A percentile compares a stretch with the other conserved stretches of the same genome.
Evolutionary conservation across 2,888 invertebrate genomes (phyloP).

Genomic region (Scaptomyza reducta): DNA sequence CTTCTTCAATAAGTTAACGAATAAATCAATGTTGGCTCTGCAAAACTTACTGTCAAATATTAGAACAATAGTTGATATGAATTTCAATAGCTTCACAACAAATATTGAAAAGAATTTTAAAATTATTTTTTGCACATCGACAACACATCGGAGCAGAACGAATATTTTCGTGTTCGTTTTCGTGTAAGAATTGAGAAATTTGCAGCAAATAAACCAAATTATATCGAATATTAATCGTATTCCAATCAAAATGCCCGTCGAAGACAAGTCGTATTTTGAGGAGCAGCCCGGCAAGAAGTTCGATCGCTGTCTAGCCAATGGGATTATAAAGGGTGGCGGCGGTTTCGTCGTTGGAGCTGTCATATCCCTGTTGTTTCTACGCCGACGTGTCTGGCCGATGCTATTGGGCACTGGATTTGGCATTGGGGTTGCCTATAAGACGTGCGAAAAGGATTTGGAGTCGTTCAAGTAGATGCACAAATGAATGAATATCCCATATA

Average conservation of each 20-base stretch:
- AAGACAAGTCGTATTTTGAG: constrained; percentile 49
- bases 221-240: background rate
- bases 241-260: constrained; percentile 31
- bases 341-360: constrained; percentile 71
- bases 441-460: constrained; percentile 64
- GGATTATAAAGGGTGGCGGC: constrained; percentile 66
- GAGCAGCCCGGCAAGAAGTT: constrained; percentile 60
- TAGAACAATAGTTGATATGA: background rate
- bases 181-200: background rate
- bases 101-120: background rate
- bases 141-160: background rate
- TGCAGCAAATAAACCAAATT: background rate
- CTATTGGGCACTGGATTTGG: constrained; percentile 71
- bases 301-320: constrained; percentile 69
- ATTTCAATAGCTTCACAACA: background rate
- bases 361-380: constrained; percentile 66
- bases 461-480: constrained; percentile 34
- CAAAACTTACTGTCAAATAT: background rate
- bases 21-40: background rate
- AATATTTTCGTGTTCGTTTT: background rate
- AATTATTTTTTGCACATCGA: background rate
- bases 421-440: constrained; percentile 66
- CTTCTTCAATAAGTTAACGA: too few species aligned
- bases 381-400: constrained; percentile 68
- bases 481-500: background rate